Conservation (phyloP, 2,797 vertebrate species). For the Pseudochromis fuscus region DNA sequence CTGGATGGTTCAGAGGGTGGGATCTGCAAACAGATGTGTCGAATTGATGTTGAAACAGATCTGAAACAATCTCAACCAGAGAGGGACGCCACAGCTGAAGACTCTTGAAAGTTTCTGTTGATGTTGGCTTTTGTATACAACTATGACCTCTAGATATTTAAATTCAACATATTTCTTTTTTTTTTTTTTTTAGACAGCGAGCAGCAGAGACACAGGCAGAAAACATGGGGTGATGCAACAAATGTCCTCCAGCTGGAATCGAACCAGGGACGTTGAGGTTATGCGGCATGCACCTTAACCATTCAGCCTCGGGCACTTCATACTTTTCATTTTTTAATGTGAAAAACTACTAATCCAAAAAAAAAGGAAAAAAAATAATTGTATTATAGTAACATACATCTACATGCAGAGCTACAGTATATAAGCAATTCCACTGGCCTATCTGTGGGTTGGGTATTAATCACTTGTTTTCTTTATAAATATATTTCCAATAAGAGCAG, state of each 20-base stretch:
- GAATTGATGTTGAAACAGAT: slow-evolving; percentile 11
- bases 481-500: slow-evolving; percentile 27
- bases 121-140: neutral
- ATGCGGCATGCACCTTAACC: no score
- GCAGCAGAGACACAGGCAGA: no score
- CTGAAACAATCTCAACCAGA: slow-evolving; percentile 7
- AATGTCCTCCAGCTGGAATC: no score
- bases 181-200: no score
- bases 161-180: neutral
- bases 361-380: no score
- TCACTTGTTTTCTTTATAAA: slow-evolving; percentile 34
- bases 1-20: slow-evolving; percentile 18
- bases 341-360: no score
- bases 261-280: no score
- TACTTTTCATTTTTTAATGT: no score
- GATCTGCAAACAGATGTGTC: neutral
- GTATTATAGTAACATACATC: slow-evolving; percentile 6
- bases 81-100: neutral
- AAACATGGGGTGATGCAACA: no score
- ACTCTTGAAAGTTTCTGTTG: neutral
- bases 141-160: neutral
- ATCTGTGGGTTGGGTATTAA: slow-evolving; percentile 27
- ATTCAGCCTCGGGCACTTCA: no score
- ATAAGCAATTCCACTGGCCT: neutral
- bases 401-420: neutral